phyloP scores from a whole-genome alignment of 1,140 invertebrate species.

The Brachionus rotundiformis region DNA sequence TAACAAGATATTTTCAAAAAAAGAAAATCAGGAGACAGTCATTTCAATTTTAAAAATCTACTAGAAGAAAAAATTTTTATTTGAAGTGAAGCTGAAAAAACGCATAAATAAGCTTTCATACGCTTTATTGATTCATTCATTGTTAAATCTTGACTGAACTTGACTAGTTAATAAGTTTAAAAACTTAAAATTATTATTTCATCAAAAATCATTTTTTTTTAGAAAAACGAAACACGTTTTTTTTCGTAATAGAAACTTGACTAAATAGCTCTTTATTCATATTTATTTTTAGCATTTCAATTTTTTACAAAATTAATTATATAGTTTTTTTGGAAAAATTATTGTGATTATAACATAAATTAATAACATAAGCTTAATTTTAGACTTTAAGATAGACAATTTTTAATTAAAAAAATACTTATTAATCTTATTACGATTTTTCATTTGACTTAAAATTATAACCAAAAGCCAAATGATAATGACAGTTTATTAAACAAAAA shows the following conservation, averaged over 20 bases:
- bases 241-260: too few species aligned
- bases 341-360: not conserved
- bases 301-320: too few species aligned
- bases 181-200: not conserved
- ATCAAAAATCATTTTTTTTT: too few species aligned
- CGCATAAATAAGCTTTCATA: not conserved
- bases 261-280: too few species aligned
- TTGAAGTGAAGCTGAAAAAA: not conserved
- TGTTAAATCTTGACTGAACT: not conserved
- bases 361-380: not conserved
- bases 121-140: not conserved
- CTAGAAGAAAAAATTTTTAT: too few species aligned
- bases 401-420: not conserved
- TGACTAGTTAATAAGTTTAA: not conserved
- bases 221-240: too few species aligned
- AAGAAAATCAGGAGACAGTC: too few species aligned
- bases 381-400: not conserved
- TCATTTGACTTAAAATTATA: not conserved
- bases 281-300: too few species aligned
- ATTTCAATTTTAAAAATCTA: too few species aligned
- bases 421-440: not conserved
- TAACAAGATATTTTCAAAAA: too few species aligned
- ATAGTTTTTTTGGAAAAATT: too few species aligned
- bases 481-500: not conserved
- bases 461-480: not conserved